Evolutionary conservation across 2,888 invertebrate species (phyloP).

Genomic region (Standfussiana lucernea): DNA sequence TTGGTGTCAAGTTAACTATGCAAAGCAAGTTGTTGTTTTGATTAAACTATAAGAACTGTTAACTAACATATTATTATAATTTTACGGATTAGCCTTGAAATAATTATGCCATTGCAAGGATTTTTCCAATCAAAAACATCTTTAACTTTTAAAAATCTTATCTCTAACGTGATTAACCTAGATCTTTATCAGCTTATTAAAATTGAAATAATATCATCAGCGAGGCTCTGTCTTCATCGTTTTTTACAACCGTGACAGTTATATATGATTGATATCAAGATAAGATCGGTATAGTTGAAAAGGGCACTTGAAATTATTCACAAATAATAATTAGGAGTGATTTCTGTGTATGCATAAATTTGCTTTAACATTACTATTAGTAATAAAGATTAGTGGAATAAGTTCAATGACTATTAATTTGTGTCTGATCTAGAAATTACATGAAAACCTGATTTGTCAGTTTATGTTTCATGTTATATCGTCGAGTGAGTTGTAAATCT

Average conservation of each 20-base stretch:
- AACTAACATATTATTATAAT: not conserved
- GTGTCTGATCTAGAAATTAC: slow-evolving; percentile 21
- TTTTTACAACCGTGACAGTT: slow-evolving; percentile 31
- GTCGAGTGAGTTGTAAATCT: not conserved
- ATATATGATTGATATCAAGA: slow-evolving; percentile 35
- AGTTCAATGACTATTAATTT: slow-evolving; percentile 41
- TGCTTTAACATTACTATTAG: slow-evolving; percentile 35
- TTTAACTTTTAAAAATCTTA: slow-evolving; percentile 13
- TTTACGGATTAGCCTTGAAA: not conserved
- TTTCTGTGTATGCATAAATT: slow-evolving; percentile 47
- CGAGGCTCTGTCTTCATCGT: not conserved
- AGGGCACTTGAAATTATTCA: slow-evolving; percentile 57
- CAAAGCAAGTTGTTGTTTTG: not conserved
- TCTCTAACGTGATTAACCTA: slow-evolving; percentile 30
- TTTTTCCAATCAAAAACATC: not conserved
- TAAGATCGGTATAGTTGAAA: slow-evolving; percentile 26
- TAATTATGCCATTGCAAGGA: not conserved
- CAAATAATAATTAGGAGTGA: slow-evolving; percentile 29
- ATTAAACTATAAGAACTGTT: not conserved
- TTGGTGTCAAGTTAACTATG: not conserved
- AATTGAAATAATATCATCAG: slow-evolving; percentile 7
- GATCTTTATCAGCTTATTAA: slow-evolving; percentile 31
- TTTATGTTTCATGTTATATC: slow-evolving; percentile 12
- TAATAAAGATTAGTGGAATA: slow-evolving; percentile 45
- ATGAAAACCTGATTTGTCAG: slow-evolving; percentile 9